Evolutionary conservation across 2,113 vertebrate genomes (phyloP), one percentile per base, ranked within the genome.

Genomic region (Cebus imitator): DNA sequence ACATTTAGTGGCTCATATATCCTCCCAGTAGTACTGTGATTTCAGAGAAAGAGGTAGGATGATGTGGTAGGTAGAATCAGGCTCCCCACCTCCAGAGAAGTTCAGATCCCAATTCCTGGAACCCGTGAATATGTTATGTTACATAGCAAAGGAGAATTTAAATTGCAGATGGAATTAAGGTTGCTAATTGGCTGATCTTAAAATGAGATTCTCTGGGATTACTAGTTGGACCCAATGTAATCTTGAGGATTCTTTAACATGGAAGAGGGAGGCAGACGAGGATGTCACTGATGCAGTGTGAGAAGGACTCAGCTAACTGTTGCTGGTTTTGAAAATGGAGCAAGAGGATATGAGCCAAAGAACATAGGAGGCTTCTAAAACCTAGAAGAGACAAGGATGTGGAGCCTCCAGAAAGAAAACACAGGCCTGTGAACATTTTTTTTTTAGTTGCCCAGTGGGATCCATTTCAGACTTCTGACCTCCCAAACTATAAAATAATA

Each of bases 31-130:
- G 66, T 66, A 55, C 14, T 66, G 11, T 87, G 30, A 17, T 27
- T 96, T 91, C 37, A 82, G 85, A 82, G 32, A 93, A 93, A 88
- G 72, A 89, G 23, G 25, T 66, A 12, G n/a, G 48, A 32, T 45
- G 27, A 10, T 80, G 5, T 68, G 43, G 17, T 2, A 27, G 68
- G 23, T 9, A 76, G 66, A 85, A 37, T 30, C n/a, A 50, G 9
- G n/a, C 25, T 50, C 50, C 32, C 2, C 16, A 80, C 13, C 55
- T 23, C 0, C 30, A 76, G 21, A 43, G 21, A 78, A 43, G 27
- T 61, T n/a, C 80, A 43, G 13, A 25, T 55, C 30, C 17, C 87
- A 52, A n/a, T 70, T 37, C 25, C 70, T 17, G 20, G 83, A 75
- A 87, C 20, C 61, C 20, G 12, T 78, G 58, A 87, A 13, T 75